Evolutionary conservation across 2,113 vertebrate genomes (phyloP), one percentile per base, ranked within the genome.

Genomic region (Potamarius usumacintae): DNA sequence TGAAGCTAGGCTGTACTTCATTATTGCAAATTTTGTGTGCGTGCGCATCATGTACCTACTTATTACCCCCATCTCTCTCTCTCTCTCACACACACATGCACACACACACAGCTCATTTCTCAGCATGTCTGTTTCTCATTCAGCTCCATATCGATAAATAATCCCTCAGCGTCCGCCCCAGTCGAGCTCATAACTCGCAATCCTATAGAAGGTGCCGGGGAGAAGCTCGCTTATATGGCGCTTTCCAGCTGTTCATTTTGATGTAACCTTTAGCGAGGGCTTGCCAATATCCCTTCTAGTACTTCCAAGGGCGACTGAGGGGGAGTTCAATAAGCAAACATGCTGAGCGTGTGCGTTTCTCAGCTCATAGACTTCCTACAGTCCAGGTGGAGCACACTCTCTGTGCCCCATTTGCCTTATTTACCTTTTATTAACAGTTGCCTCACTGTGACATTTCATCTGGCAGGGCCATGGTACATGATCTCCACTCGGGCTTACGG

Each of bases 251-350:
- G 90, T 90, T 93, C 90, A 89, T 91, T 92, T 88, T 76, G 85
- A 89, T 90, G 89, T 90, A 92, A 92, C 91, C 90, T 92, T 92
- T 92, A 90, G 82, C 53, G 79, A 78, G 77, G 84, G 84, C 86
- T 86, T 85, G 87, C 87, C 90, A 90, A 89, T 91, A 89, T 90
- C 90, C 87, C 79, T 55, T 27, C 74, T 71, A 82, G 81, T 69
- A 52, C 53, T 82, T 25, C 67, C 48, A 52, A 71, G 84, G 76
- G 65, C 74, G 65, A 14, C 42, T 15, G 76, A 86, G 81, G 82
- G 48, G 27, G 42, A 82, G 84, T 88, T 89, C 86, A 81, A 69
- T 89, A 91, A 89, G 63, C 62, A 89, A 91, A 90, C 79, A 12
- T 84, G 87, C 85, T 79, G 89, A 86, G 72, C 50, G 76, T 78